phyloP scores from a whole-genome alignment of 2,113 vertebrate species.

The Numenius arquata region DNA sequence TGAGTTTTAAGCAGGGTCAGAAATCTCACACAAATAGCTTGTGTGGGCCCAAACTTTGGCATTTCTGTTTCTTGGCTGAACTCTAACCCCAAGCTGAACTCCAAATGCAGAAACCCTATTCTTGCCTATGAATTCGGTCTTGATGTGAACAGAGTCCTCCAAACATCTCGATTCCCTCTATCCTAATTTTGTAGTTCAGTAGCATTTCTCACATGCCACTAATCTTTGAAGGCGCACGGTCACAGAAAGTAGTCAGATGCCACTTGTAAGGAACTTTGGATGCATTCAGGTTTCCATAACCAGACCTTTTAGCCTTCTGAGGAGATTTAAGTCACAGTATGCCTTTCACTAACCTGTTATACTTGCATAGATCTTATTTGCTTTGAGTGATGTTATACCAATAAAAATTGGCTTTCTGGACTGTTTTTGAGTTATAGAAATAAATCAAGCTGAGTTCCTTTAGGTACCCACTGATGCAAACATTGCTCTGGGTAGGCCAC shows the following conservation, averaged over 20 bases:
- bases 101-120: background rate
- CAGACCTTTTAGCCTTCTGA: background rate
- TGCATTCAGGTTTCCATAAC: background rate
- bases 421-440: background rate
- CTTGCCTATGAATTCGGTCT: background rate
- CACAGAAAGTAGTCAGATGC: background rate
- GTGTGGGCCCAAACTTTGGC: background rate
- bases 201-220: background rate
- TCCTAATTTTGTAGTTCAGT: background rate
- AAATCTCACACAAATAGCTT: background rate
- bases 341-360: background rate
- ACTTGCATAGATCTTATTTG: background rate
- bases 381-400: background rate
- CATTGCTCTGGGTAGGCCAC: background rate
- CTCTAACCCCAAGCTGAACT: background rate
- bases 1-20: background rate
- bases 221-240: background rate
- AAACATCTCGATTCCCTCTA: rapidly evolving
- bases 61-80: background rate
- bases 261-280: background rate
- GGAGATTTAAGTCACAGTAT: background rate
- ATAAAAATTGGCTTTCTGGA: background rate
- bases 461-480: background rate
- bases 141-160: background rate
- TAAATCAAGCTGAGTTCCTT: slow-evolving; percentile 15